Evolutionary conservation across 2,888 invertebrate genomes (phyloP), one percentile per base, ranked within the genome.

Genomic region (Thera obeliscata): DNA sequence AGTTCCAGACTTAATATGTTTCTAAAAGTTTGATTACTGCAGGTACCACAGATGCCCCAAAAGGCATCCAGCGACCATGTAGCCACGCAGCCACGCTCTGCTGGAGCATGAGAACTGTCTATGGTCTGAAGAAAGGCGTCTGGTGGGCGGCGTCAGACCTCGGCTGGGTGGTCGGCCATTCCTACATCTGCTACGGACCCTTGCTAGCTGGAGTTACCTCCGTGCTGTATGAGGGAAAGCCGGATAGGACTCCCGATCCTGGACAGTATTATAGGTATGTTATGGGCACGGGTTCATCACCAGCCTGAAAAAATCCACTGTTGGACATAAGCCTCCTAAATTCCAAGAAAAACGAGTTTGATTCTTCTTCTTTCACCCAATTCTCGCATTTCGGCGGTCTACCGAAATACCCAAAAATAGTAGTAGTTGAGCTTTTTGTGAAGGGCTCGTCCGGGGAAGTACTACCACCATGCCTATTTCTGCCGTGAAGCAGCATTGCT

Each of bases 151-250:
- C 98, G 0, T 98, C 98, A 52, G 97, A 97, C 81, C 94, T 97
- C 62, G 98, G 98, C 9, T 98, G 98, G 98, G 98, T 98, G 0
- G 98, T 98, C 0, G 98, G 98, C 0, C 98, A 98, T 83, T 98
- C 98, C 0, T 99, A 98, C 86, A 98, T 98, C 76, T 98, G 98
- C 86, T 99, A 98, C 78, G 98, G 96, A 0, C 98, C 98, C 0
- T 90, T 98, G 3, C 89, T 98, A 0, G 95, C 96, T 73, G 97
- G 98, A 0, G 93, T 96, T 55, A 98, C 98, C 0, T 96, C 96
- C 60, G 94, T 98, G 33, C 95, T 98, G 92, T 98, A 97, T 81
- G 97, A 99, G 88, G 99, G 99, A 2, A 99, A 99, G 84, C 99
- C 98, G 0, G 98, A 98, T 77, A 96, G 98, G 70, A 99, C 98